phyloP scores from a whole-genome alignment of 2,888 invertebrate genomes.

The Latheticus oryzae region DNA sequence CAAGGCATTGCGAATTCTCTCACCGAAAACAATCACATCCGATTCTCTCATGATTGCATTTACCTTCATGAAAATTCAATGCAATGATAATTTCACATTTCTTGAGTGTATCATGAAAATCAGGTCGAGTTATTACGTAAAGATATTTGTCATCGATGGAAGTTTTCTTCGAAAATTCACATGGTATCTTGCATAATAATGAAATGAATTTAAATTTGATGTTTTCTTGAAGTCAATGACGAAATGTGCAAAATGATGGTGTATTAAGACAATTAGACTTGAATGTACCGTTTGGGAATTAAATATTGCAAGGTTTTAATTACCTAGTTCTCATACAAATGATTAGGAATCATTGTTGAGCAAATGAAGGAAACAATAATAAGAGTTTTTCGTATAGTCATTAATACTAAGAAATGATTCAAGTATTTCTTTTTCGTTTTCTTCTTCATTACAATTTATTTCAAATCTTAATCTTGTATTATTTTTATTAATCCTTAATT shows the following conservation, averaged over 20 bases:
- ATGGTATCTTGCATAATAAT: constrained; percentile 12
- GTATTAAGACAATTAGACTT: constrained; percentile 17
- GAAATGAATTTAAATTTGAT: constrained; percentile 7
- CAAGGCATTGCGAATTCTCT: constrained; percentile 29
- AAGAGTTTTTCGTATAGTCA: no score
- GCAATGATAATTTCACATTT: constrained; percentile 33
- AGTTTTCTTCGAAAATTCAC: constrained; percentile 28
- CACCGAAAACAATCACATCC: constrained; percentile 30
- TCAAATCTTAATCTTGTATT: constrained; percentile 1
- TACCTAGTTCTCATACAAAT: constrained; percentile 25
- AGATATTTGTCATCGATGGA: constrained; percentile 16
- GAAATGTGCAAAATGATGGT: constrained; percentile 9
- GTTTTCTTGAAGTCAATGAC: not conserved
- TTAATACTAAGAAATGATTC: no score
- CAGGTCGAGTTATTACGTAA: constrained; percentile 25
- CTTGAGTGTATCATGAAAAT: constrained; percentile 13
- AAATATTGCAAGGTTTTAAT: constrained; percentile 12
- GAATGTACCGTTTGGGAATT: constrained; percentile 15
- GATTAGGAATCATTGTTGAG: no score
- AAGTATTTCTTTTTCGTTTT: no score
- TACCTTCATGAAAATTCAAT: constrained; percentile 33
- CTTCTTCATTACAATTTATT: no score
- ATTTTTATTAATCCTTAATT: constrained; percentile 9
- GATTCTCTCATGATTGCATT: constrained; percentile 35
- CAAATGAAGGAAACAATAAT: no score